Base-by-base conservation (phyloP, 2,888 invertebrate species). In the Eupithecia subumbrata region DNA sequence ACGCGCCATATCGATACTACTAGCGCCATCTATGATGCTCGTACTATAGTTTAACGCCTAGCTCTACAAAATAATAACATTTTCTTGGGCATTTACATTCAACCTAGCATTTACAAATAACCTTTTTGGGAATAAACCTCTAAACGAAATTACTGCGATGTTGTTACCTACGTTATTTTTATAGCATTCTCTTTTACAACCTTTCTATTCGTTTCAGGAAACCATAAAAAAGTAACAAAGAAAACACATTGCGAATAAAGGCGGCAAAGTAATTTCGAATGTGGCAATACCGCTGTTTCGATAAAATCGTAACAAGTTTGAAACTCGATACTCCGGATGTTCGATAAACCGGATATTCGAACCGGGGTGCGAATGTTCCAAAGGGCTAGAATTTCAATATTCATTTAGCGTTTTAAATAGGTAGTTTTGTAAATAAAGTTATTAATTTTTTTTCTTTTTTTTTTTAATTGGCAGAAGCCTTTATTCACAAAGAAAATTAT, bases 1-100 rank as follows among this genome's bases (percentile, higher is more conserved):
- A 22, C 14, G 25, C 25, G 60, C 22, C 56, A 4, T 5, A 25
- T 40, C 37, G 34, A 5, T 34, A 75, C 78, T 25, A 69, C 76
- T 76, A 75, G 75, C 78, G 78, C 76, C 78, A 78, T 78, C 78
- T 78, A 73, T 75, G 71, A 71, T 75, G 45, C 9, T 30, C 9
- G 9, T 18, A 18, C 30, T 22, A 11, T 22, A 56, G 52, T 52
- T 52, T n/a, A 11, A n/a, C 52, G 52, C 52, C 52, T 18, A 2
- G 3, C 52, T 52, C 22, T 56, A 18, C 48, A 16, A 48, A n/a
- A n/a, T n/a, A n/a, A n/a, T n/a, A n/a, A n/a, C n/a, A n/a, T n/a
- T n/a, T n/a, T n/a, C n/a, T n/a, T n/a, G 30, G 30, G 3, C 30
- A 30, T 30, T 30, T 30, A 30, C 30, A 30, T 2, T 30, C 30